phyloP scores from a whole-genome alignment of 1,140 invertebrate species.

The Listronotus oregonensis region DNA sequence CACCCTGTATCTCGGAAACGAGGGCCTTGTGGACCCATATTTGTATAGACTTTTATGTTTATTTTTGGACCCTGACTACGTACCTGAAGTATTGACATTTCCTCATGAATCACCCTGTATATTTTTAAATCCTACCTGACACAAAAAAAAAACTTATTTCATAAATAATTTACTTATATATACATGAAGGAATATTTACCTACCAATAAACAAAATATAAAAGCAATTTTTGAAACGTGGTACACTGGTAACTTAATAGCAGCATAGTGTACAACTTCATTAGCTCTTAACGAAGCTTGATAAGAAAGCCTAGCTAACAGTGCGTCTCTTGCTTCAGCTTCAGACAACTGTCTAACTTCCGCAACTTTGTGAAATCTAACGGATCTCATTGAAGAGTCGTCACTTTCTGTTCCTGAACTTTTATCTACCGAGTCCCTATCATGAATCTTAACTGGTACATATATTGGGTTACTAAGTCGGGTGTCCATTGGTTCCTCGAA shows the following conservation, averaged over 20 bases:
- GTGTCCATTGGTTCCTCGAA: conserved; percentile 63
- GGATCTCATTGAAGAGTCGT: conserved; percentile 75
- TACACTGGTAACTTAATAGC: conserved; percentile 72
- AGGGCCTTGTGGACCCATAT: too few species aligned
- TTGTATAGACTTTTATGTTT: too few species aligned
- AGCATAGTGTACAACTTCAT: conserved; percentile 68
- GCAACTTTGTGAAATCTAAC: conserved; percentile 78
- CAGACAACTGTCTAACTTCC: conserved; percentile 81
- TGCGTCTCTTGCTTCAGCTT: conserved; percentile 82
- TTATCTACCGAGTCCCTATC: conserved; percentile 59
- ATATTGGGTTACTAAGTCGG: conserved; percentile 69
- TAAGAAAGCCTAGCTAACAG: conserved; percentile 83
- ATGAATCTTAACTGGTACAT: conserved; percentile 79
- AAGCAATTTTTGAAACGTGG: conserved; percentile 74
- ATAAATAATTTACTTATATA: too few species aligned
- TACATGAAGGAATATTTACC: conserved; percentile 48
- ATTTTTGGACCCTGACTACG: too few species aligned
- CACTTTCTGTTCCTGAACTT: conserved; percentile 80
- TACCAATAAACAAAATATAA: conserved; percentile 81
- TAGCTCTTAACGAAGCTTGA: conserved; percentile 75
- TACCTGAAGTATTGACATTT: too few species aligned
- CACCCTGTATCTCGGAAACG: too few species aligned
- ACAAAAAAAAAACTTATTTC: too few species aligned
- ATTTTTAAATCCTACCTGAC: too few species aligned
- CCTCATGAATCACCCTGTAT: too few species aligned